phyloP scores from a whole-genome alignment of 2,888 invertebrate species.

The Panopea generosa region DNA sequence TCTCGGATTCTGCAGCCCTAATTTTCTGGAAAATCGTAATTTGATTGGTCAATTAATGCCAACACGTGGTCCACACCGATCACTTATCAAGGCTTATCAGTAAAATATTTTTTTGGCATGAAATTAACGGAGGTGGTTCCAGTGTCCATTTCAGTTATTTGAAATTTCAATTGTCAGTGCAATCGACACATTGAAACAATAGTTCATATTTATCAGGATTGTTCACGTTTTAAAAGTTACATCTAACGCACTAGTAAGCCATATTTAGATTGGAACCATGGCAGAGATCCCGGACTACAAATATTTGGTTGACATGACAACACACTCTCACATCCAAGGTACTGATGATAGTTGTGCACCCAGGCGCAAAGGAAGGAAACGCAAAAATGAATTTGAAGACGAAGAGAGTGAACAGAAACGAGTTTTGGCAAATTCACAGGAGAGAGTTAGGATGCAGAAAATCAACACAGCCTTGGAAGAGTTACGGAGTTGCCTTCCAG shows the following conservation, averaged over 20 bases:
- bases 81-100: slow-evolving; percentile 24
- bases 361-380: slow-evolving; percentile 13
- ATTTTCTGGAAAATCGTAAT: slow-evolving; percentile 18
- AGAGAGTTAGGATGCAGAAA: slow-evolving; percentile 70
- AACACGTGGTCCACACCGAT: slow-evolving; percentile 18
- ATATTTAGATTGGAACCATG: too few species aligned
- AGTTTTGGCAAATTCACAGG: slow-evolving; percentile 69
- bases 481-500: slow-evolving; percentile 65
- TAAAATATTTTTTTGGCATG: too few species aligned
- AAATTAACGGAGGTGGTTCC: too few species aligned
- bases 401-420: slow-evolving; percentile 62
- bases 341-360: neutral
- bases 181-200: too few species aligned
- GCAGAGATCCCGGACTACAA: neutral
- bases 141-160: too few species aligned
- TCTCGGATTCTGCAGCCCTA: slow-evolving; percentile 1
- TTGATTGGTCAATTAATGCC: slow-evolving; percentile 35
- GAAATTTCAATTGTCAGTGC: too few species aligned
- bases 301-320: slow-evolving; percentile 4
- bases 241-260: too few species aligned
- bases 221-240: too few species aligned
- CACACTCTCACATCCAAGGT: too few species aligned
- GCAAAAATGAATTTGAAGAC: slow-evolving; percentile 45
- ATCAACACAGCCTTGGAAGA: slow-evolving; percentile 68
- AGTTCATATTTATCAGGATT: too few species aligned